Percentiles rank a stretch among this genome's conserved stretches.
These are phyloP conservation scores for Tonatia bakeri DNA, from an alignment of 2,113 vertebrate species.

Conservation along the genomic window DNA sequence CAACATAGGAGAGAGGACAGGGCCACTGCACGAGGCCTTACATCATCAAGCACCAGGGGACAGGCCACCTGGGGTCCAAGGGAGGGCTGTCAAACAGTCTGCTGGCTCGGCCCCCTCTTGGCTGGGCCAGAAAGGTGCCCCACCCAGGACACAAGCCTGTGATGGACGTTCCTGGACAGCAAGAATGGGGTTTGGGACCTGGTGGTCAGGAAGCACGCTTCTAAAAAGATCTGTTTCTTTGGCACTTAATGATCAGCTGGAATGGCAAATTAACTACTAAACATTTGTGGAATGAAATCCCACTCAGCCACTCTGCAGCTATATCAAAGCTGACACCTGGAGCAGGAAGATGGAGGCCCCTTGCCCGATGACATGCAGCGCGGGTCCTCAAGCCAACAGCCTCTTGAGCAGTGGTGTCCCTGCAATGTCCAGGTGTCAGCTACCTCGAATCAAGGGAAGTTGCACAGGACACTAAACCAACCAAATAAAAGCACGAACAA, in stretches of 20 bases:
- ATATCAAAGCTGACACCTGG: background rate
- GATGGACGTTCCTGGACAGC: background rate
- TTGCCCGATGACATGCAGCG: background rate
- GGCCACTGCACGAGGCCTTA: background rate
- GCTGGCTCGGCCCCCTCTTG: background rate
- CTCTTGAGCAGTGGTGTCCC: background rate
- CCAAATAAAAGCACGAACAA: background rate
- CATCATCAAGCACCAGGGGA: background rate
- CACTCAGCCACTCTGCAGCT: background rate
- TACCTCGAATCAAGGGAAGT: constrained; percentile 3
- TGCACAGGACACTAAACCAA: background rate
- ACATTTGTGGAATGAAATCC: background rate
- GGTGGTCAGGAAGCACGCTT: background rate
- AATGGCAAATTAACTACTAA: constrained; percentile 38
- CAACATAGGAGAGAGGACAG: too few species aligned
- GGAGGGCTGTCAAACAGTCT: background rate
- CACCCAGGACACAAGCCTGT: too few species aligned
- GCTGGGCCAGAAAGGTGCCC: background rate
- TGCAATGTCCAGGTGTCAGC: background rate
- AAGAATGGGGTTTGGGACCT: background rate
- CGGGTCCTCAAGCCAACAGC: background rate
- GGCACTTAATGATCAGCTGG: constrained; percentile 42
- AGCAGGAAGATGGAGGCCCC: background rate
- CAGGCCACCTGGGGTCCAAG: background rate
- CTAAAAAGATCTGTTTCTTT: background rate